Evolutionary conservation across 2,797 vertebrate genomes (phyloP).

Genomic region (Simalia tracyae): DNA sequence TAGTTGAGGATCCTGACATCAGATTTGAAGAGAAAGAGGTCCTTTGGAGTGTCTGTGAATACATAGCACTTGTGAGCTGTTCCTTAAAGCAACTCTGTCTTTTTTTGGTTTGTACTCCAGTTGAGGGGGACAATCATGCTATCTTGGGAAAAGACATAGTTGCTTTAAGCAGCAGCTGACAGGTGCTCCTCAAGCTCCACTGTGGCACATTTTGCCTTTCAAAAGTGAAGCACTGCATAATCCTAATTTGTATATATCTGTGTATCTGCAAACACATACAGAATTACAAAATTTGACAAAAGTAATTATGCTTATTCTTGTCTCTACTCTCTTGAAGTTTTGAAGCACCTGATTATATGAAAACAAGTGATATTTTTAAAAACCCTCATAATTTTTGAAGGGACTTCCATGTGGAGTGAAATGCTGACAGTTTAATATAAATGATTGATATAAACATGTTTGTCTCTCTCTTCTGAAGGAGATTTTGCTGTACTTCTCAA

Average conservation of each 20-base stretch:
- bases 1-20: too few species aligned
- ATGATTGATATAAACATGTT: neutral
- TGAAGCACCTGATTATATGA: neutral
- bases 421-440: neutral
- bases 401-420: rapidly evolving
- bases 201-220: too few species aligned
- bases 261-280: neutral
- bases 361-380: neutral
- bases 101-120: neutral
- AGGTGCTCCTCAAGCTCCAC: too few species aligned
- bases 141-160: neutral
- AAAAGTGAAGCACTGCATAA: neutral
- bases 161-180: too few species aligned
- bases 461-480: constrained; percentile 71
- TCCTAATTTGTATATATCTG: neutral
- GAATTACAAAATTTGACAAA: neutral
- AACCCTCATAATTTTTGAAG: neutral
- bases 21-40: neutral
- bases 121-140: neutral
- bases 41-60: neutral
- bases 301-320: neutral
- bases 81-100: neutral
- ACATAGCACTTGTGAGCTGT: neutral
- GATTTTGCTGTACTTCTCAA: constrained; percentile 96
- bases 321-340: neutral